A percentile compares a stretch with the other conserved stretches of the same genome.
Evolutionary conservation across 2,888 invertebrate genomes (phyloP).

Genomic region (Cantharis rustica): DNA sequence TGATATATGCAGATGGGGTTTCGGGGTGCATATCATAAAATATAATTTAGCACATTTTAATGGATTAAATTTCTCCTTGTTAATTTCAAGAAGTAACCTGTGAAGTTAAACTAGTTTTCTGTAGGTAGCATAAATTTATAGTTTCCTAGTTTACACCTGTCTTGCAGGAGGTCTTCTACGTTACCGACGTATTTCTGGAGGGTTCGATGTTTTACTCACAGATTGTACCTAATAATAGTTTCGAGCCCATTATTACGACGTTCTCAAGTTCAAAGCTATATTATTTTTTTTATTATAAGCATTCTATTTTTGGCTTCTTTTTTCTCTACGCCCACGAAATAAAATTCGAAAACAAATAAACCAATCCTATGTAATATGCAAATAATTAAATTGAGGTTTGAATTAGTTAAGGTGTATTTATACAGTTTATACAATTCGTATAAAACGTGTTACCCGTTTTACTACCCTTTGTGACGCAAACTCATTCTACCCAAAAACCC

Average conservation of each 20-base stretch:
- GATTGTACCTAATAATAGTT: constrained; percentile 24
- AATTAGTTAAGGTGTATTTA: neutral
- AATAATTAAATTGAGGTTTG: neutral
- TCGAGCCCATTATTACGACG: neutral
- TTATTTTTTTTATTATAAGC: neutral
- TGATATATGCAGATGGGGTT: constrained; percentile 42
- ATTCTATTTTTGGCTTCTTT: neutral
- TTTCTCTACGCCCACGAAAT: neutral
- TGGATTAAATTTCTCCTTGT: neutral
- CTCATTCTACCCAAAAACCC: constrained; percentile 53
- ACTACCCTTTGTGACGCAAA: constrained; percentile 38
- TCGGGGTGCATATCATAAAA: constrained; percentile 35
- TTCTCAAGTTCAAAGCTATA: neutral
- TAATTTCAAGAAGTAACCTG: neutral
- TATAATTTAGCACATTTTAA: constrained; percentile 1
- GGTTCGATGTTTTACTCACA: constrained; percentile 51
- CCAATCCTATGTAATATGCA: neutral
- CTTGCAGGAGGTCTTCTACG: constrained; percentile 36
- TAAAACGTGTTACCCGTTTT: constrained; percentile 34
- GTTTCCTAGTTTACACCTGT: constrained; percentile 22
- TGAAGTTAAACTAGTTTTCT: neutral
- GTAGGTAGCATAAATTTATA: constrained; percentile 1
- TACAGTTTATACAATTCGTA: constrained; percentile 11
- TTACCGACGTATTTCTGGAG: constrained; percentile 48
- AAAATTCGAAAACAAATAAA: neutral